phyloP scores from a whole-genome alignment of 1,140 invertebrate species.

The Parasteatoda tepidariorum region DNA sequence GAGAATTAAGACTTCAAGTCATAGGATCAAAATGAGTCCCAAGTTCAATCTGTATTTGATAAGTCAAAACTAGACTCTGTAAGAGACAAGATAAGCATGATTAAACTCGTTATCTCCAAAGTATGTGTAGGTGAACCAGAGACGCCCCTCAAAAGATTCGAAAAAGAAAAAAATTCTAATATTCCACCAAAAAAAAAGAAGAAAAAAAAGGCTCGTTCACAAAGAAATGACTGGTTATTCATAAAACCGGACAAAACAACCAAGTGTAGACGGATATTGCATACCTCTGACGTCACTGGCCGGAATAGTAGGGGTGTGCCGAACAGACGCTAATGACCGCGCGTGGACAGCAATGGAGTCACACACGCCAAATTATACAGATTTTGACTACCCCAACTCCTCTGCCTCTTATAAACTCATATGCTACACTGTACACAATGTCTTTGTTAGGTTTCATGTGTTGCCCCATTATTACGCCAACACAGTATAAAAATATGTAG shows the following conservation, averaged over 20 bases:
- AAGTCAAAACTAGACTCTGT: too few species aligned
- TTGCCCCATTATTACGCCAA: conserved; percentile 42
- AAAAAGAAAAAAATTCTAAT: not conserved
- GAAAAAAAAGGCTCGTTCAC: not conserved
- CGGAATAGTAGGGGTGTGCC: conserved; percentile 37
- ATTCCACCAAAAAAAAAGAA: not conserved
- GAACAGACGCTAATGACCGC: conserved; percentile 36
- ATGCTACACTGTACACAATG: conserved; percentile 32
- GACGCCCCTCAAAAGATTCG: not conserved
- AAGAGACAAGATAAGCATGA: not conserved
- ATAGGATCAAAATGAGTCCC: too few species aligned
- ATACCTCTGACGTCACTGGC: conserved; percentile 8
- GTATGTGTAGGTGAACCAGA: not conserved
- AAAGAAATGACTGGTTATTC: conserved; percentile 22
- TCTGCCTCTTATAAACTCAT: not conserved
- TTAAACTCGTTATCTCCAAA: not conserved
- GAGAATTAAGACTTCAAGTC: too few species aligned
- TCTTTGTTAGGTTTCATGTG: conserved; percentile 24
- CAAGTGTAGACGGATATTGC: conserved; percentile 19
- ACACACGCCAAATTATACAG: conserved; percentile 49
- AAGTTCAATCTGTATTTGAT: too few species aligned
- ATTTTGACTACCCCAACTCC: not conserved
- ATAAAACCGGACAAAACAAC: conserved; percentile 27
- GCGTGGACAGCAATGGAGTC: conserved; percentile 42
- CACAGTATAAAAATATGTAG: conserved; percentile 37